phyloP scores from a whole-genome alignment of 2,113 vertebrate species.

The Cyprinodon brontotheroides region DNA sequence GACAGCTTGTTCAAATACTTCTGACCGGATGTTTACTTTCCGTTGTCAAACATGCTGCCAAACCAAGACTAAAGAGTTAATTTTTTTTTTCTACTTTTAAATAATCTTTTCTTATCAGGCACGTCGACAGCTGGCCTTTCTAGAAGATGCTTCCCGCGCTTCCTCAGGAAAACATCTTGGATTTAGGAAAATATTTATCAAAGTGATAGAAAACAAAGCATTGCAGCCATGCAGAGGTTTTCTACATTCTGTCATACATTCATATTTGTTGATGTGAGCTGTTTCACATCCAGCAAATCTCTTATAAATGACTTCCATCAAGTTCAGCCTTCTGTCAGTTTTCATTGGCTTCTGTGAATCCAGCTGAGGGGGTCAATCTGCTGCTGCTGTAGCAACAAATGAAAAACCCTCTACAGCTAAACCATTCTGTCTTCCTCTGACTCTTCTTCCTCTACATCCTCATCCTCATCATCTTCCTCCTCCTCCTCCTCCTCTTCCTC shows the following conservation, averaged over 20 bases:
- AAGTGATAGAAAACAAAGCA: constrained; percentile 28
- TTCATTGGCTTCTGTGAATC: neutral
- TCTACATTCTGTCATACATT: constrained; percentile 36
- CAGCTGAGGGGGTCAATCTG: no score
- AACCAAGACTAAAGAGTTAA: neutral
- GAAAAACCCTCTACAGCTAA: neutral
- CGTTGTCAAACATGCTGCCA: neutral
- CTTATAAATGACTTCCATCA: constrained; percentile 32
- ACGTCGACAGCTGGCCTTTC: neutral
- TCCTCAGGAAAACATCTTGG: neutral
- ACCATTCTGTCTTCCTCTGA: constrained; percentile 19
- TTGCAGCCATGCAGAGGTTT: constrained; percentile 16
- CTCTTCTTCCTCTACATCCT: neutral
- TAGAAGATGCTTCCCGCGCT: neutral
- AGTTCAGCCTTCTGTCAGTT: constrained; percentile 16
- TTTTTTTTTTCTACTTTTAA: neutral
- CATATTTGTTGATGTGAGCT: constrained; percentile 5
- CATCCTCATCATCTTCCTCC: neutral
- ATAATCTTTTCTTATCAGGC: neutral
- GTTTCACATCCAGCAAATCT: constrained; percentile 2
- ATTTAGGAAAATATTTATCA: constrained; percentile 6
- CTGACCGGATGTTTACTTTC: neutral
- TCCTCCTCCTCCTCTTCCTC: constrained; percentile 33
- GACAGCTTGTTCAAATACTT: neutral
- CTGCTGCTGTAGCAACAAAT: neutral